These are phyloP conservation scores for Euura lappo DNA, from an alignment of 1,140 invertebrate genomes.

Conservation along the genomic window DNA sequence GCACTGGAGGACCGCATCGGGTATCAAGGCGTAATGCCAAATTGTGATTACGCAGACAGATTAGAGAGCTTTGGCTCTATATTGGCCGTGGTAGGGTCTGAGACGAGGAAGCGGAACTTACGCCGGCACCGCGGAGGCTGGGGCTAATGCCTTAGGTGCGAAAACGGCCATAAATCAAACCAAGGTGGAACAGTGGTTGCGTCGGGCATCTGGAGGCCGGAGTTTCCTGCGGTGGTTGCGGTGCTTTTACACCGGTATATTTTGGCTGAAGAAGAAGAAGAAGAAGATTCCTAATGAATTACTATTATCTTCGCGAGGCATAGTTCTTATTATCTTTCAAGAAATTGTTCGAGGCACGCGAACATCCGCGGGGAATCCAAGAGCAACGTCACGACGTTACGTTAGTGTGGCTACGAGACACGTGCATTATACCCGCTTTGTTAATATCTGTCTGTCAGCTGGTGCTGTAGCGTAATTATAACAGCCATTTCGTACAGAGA, in stretches of 20 bases:
- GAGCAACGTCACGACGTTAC: no score
- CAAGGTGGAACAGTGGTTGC: neutral
- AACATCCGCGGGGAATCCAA: no score
- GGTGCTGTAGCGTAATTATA: no score
- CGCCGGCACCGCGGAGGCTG: neutral
- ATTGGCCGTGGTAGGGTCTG: neutral
- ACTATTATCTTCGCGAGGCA: no score
- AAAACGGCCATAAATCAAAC: neutral
- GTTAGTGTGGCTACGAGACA: no score
- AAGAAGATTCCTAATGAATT: no score
- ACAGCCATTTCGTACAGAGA: no score
- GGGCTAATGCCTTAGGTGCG: neutral
- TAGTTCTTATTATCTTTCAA: no score
- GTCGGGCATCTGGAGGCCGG: neutral
- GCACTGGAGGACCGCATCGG: neutral
- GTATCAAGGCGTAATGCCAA: conserved; percentile 1
- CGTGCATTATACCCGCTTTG: no score
- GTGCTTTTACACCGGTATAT: neutral
- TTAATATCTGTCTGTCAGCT: no score
- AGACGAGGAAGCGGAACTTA: neutral
- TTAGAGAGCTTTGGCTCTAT: conserved; percentile 3
- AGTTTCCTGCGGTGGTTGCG: conserved; percentile 1
- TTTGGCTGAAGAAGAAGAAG: neutral
- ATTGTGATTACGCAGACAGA: neutral
- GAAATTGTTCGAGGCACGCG: no score